Evolutionary conservation across 2,113 vertebrate species (phyloP).

Genomic region (Psilopsiagon aurifrons): DNA sequence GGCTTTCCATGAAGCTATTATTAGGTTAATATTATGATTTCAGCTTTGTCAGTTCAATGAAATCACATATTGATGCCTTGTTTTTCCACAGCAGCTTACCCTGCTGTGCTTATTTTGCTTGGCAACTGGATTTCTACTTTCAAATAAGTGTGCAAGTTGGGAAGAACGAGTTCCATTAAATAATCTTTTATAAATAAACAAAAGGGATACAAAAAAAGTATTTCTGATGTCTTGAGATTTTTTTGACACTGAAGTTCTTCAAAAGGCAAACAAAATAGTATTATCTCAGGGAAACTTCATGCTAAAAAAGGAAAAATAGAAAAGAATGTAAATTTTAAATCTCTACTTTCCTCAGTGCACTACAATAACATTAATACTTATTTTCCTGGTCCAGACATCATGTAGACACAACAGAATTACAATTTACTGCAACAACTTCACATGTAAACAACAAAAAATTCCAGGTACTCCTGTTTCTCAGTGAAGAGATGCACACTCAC

Average conservation of each 20-base stretch:
- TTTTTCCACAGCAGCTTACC: neutral
- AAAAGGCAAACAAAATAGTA: constrained; percentile 3
- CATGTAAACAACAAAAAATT: neutral
- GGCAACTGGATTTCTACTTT: neutral
- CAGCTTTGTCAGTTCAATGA: neutral
- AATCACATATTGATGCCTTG: constrained; percentile 7
- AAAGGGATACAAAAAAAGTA: neutral
- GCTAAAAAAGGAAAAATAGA: neutral
- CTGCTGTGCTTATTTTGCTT: constrained; percentile 37
- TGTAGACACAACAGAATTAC: neutral
- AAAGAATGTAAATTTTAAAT: neutral
- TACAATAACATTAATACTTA: neutral
- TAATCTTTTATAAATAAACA: constrained; percentile 41
- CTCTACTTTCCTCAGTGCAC: neutral
- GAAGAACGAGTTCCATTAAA: constrained; percentile 53
- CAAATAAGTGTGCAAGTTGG: neutral
- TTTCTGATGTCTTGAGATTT: constrained; percentile 13
- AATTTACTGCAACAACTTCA: neutral
- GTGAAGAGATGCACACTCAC: neutral
- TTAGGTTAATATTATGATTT: constrained; percentile 48
- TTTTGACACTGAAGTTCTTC: constrained; percentile 21
- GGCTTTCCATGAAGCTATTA: neutral
- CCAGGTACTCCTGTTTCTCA: neutral
- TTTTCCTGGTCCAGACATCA: neutral
- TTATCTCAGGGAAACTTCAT: neutral